Conservation (phyloP, 1,140 invertebrate species). For the Riptortus pedestris region DNA sequence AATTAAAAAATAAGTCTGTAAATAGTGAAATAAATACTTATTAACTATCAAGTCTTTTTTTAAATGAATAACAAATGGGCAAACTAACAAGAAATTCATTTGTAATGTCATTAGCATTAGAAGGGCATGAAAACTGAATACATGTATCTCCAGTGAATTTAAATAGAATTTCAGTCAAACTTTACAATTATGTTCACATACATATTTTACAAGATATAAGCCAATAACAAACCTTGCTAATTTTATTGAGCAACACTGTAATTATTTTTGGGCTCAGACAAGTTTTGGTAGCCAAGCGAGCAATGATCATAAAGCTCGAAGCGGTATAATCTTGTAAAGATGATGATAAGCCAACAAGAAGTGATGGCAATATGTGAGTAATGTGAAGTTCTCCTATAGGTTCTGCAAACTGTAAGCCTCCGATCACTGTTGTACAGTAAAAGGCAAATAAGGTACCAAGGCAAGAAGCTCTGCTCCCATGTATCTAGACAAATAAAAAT, state of each 20-base stretch:
- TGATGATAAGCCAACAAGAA: conserved; percentile 58
- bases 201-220: too few relatives aligned
- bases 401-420: conserved; percentile 46
- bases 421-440: conserved; percentile 60
- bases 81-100: too few relatives aligned
- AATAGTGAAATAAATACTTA: too few relatives aligned
- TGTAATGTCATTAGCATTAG: too few relatives aligned
- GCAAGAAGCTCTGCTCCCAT: conserved; percentile 45
- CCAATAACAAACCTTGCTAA: conserved; percentile 40
- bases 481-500: conserved; percentile 31
- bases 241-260: conserved; percentile 48
- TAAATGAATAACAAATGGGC: too few relatives aligned
- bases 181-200: too few relatives aligned
- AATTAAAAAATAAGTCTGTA: too few relatives aligned
- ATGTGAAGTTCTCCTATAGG: conserved; percentile 52
- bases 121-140: too few relatives aligned
- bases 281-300: conserved; percentile 48
- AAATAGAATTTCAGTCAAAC: too few relatives aligned
- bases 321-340: conserved; percentile 56
- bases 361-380: conserved; percentile 52
- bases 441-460: conserved; percentile 65
- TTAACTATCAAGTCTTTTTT: too few relatives aligned
- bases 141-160: too few relatives aligned
- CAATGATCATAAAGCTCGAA: conserved; percentile 56
- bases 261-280: conserved; percentile 49